phyloP scores from a whole-genome alignment of 2,113 vertebrate genomes.

The Argyrosomus japonicus region DNA sequence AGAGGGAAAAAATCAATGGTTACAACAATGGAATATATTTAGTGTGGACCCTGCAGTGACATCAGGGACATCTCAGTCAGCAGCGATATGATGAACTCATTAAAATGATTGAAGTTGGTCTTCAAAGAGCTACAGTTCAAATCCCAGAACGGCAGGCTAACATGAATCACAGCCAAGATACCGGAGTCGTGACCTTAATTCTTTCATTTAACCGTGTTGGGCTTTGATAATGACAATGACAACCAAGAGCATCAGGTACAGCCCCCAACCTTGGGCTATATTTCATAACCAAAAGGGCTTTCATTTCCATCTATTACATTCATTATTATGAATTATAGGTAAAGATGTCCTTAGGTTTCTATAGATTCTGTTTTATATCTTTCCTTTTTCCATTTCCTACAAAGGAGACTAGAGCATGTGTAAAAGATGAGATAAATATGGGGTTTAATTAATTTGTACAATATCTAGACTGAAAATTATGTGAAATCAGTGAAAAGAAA shows the following conservation, averaged over 20 bases:
- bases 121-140: slow-evolving; percentile 71
- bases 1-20: slow-evolving; percentile 65
- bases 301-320: slow-evolving; percentile 55
- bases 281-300: slow-evolving; percentile 52
- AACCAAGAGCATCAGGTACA: slow-evolving; percentile 47
- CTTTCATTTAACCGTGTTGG: slow-evolving; percentile 68
- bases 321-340: slow-evolving; percentile 45
- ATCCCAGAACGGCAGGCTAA: slow-evolving; percentile 60
- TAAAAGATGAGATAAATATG: slow-evolving; percentile 25
- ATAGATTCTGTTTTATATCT: not conserved
- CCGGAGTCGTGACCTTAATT: slow-evolving; percentile 68
- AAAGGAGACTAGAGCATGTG: not conserved
- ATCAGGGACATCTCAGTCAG: slow-evolving; percentile 71
- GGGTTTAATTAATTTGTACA: slow-evolving; percentile 31
- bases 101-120: slow-evolving; percentile 79
- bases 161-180: slow-evolving; percentile 68
- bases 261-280: slow-evolving; percentile 38
- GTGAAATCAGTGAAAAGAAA: slow-evolving; percentile 23
- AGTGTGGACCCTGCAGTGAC: slow-evolving; percentile 61
- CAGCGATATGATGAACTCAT: slow-evolving; percentile 74
- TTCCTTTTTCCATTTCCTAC: slow-evolving; percentile 1
- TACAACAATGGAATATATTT: slow-evolving; percentile 76
- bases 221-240: slow-evolving; percentile 71
- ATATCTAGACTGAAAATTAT: not conserved
- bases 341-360: slow-evolving; percentile 30